Base-by-base conservation (phyloP, 2,113 vertebrate genomes). In the Delphinus delphis region DNA sequence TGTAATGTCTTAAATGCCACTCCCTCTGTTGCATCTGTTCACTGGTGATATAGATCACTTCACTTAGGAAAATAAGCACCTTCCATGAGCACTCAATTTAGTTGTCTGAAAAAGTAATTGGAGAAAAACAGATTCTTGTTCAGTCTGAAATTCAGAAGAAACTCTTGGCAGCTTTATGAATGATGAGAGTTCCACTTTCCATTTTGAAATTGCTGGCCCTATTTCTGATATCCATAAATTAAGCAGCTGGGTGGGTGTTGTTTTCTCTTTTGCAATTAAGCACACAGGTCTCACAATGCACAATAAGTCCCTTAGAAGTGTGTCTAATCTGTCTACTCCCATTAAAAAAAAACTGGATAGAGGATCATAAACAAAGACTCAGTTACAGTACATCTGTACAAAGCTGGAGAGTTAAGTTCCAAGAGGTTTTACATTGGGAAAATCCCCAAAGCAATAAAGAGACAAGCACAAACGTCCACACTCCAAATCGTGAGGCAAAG, bases 281-380 rank as follows among this genome's bases (percentile, higher is more conserved):
- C 87, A 96, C 38, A 47, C 77, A 97, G 62, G 5, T 28, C 55
- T 98, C 92, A 98, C 73, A 97, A 98, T 95, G 80, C 89, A 98
- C 90, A 99, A 98, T 97, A 98, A 96, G 92, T 98, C 97, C 95
- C 87, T 98, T 96, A 98, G 92, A 98, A 98, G 98, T 98, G 94
- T 97, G 96, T 97, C 97, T 98, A 98, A 98, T 98, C 97, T 98
- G 95, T 91, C 97, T 97, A 26, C 92, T 65, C 96, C 96, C 68
- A 87, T 96, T 70, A 84, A 98, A 93, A 98, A 38, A 98, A 98
- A 81, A 31, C 44, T 97, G 88, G 83, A 98, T 98, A 97, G 92
- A 97, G 90, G 44, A 97, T 98, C 97, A 95, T 97, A 98, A 98
- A 98, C 96, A 98, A 98, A 93, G 77, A 98, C 70, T 97, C 97